Percentiles rank a stretch among this genome's conserved stretches.
These are phyloP conservation scores for Aix galericulata DNA, from an alignment of 2,113 vertebrate genomes.

Conservation along the genomic window DNA sequence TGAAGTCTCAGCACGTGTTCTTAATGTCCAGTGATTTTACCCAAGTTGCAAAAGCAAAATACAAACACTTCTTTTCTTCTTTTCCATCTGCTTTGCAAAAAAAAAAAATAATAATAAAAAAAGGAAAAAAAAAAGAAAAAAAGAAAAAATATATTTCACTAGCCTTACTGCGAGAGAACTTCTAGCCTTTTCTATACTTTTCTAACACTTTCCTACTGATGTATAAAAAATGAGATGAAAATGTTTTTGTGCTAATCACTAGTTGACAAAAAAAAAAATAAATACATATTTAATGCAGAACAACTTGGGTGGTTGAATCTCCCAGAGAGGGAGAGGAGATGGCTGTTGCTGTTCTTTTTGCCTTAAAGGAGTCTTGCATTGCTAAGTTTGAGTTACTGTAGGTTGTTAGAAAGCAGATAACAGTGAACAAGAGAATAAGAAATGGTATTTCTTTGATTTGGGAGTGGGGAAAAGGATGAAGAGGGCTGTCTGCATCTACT, in stretches of 20 bases:
- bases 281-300: neutral
- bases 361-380: slow-evolving; percentile 18
- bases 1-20: slow-evolving; percentile 95
- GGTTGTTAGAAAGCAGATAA: slow-evolving; percentile 39
- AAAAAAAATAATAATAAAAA: slow-evolving; percentile 58
- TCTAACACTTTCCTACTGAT: slow-evolving; percentile 71
- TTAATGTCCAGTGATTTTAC: slow-evolving; percentile 92
- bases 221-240: slow-evolving; percentile 64
- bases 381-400: slow-evolving; percentile 43
- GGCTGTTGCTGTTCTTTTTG: neutral
- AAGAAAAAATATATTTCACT: slow-evolving; percentile 40
- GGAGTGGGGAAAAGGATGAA: neutral
- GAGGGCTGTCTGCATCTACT: slow-evolving; percentile 14
- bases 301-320: slow-evolving; percentile 35
- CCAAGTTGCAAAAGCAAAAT: slow-evolving; percentile 69
- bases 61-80: slow-evolving; percentile 61
- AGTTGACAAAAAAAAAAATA: slow-evolving; percentile 39
- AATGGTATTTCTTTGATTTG: neutral
- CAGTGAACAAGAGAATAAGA: neutral
- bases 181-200: slow-evolving; percentile 77
- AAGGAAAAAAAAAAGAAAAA: slow-evolving; percentile 42
- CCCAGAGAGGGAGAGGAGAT: neutral
- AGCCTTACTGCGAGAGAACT: slow-evolving; percentile 31
- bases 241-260: slow-evolving; percentile 57
- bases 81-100: slow-evolving; percentile 68